A percentile compares a stretch with the other conserved stretches of the same genome.
phyloP scores from a whole-genome alignment of 2,888 invertebrate genomes.

The Eulithis testata region DNA sequence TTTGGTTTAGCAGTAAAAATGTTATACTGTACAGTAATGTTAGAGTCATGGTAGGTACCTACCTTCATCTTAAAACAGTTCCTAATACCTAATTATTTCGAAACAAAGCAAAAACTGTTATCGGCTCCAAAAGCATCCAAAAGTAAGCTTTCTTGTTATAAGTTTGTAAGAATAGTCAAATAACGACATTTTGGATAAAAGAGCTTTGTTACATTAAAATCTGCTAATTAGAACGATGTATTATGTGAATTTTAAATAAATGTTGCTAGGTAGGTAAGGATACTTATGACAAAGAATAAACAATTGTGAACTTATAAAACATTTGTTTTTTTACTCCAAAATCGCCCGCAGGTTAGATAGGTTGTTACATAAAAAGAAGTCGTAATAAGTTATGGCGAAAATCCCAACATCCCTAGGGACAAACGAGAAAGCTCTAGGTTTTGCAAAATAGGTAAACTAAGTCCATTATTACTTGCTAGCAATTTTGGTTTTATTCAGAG shows the following conservation, averaged over 20 bases:
- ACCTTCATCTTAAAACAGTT: background rate
- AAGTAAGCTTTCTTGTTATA: background rate
- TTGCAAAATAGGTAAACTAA: no score
- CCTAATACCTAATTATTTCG: background rate
- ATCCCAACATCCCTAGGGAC: no score
- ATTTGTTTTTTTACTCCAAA: slow-evolving; percentile 10
- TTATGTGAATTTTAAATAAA: slow-evolving; percentile 35
- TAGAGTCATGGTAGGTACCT: slow-evolving; percentile 2
- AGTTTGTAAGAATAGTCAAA: background rate
- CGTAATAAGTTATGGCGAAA: no score
- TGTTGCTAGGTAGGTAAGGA: slow-evolving; percentile 19
- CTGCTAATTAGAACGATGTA: slow-evolving; percentile 25
- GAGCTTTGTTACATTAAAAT: slow-evolving; percentile 9
- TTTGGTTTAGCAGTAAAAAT: slow-evolving; percentile 28
- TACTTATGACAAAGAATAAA: slow-evolving; percentile 35
- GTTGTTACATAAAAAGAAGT: no score
- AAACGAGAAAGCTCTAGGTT: no score
- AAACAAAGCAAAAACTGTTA: background rate
- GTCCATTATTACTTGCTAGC: no score
- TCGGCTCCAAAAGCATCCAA: background rate
- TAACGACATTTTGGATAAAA: background rate
- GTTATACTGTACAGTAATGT: background rate
- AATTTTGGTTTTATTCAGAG: no score
- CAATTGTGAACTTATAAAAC: slow-evolving; percentile 24
- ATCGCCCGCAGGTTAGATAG: no score